phyloP scores from a whole-genome alignment of 2,888 invertebrate genomes.

The Drosophila aldrichi region DNA sequence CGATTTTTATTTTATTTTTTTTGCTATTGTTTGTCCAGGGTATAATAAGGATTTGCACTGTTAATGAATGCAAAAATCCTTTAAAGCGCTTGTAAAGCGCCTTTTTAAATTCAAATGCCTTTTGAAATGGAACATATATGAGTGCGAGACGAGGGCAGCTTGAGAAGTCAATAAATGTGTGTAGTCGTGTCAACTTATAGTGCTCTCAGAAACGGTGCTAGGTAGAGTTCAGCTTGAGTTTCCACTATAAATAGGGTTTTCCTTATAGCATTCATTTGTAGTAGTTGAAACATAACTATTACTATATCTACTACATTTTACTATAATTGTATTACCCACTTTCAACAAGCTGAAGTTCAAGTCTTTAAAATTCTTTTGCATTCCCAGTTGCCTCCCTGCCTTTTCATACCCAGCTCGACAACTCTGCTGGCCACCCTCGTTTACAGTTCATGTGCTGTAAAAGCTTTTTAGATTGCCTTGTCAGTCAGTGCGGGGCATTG shows the following conservation, averaged over 20 bases:
- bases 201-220: too few relatives aligned
- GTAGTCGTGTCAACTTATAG: not conserved
- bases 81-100: conserved; percentile 13
- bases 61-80: conserved; percentile 1
- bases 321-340: too few relatives aligned
- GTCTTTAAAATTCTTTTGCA: not conserved
- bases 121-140: not conserved
- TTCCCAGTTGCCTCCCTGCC: not conserved
- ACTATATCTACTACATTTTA: too few relatives aligned
- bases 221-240: too few relatives aligned
- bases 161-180: not conserved
- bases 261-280: too few relatives aligned
- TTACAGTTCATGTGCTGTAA: conserved; percentile 23
- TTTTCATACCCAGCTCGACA: not conserved
- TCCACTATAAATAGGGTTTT: too few relatives aligned
- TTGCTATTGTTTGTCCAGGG: not conserved
- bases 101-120: conserved; percentile 11
- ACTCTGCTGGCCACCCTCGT: conserved; percentile 22
- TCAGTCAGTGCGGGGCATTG: conserved; percentile 62
- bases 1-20: not conserved
- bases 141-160: not conserved
- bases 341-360: too few relatives aligned
- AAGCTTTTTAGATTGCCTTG: conserved; percentile 76
- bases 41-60: not conserved
- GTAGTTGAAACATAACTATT: too few relatives aligned